Percentiles rank a stretch among this genome's conserved stretches.
Conservation (phyloP, 1,140 invertebrate genomes). For the Heterodera schachtii region DNA sequence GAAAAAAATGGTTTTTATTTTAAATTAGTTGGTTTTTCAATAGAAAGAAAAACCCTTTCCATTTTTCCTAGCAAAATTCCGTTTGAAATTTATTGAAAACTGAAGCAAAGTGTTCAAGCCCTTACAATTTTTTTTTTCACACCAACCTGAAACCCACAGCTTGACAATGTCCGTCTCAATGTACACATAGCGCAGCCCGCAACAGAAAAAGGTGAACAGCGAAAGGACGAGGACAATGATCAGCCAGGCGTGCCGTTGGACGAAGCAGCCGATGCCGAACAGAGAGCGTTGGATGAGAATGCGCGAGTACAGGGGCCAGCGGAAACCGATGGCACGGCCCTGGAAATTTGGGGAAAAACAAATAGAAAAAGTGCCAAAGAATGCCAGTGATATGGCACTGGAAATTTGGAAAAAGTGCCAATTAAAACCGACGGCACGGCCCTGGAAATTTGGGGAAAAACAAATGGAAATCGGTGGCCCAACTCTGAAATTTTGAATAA, state of each 20-base stretch:
- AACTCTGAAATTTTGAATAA: no score
- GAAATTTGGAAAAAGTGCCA: neutral
- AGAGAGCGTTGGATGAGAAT: conserved; percentile 19
- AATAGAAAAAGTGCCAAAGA: no score
- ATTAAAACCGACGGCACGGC: neutral
- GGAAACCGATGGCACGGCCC: neutral
- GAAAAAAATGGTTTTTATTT: no score
- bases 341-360: neutral
- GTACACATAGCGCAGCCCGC: conserved; percentile 3
- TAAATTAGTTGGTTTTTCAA: no score
- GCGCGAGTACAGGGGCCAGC: conserved; percentile 14
- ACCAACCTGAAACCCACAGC: conserved; percentile 57
- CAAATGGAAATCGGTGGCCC: no score
- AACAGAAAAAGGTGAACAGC: conserved; percentile 5
- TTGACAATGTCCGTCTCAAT: conserved; percentile 55
- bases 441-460: no score
- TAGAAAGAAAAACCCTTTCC: neutral
- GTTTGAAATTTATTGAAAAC: no score
- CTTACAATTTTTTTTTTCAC: no score
- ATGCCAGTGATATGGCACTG: neutral
- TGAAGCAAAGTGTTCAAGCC: no score
- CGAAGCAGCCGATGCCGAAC: conserved; percentile 12
- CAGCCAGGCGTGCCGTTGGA: conserved; percentile 17
- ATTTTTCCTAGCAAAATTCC: no score
- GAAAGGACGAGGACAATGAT: conserved; percentile 9